Base-by-base conservation (phyloP, 2,113 vertebrate genomes). In the Gymnarchus niloticus region DNA sequence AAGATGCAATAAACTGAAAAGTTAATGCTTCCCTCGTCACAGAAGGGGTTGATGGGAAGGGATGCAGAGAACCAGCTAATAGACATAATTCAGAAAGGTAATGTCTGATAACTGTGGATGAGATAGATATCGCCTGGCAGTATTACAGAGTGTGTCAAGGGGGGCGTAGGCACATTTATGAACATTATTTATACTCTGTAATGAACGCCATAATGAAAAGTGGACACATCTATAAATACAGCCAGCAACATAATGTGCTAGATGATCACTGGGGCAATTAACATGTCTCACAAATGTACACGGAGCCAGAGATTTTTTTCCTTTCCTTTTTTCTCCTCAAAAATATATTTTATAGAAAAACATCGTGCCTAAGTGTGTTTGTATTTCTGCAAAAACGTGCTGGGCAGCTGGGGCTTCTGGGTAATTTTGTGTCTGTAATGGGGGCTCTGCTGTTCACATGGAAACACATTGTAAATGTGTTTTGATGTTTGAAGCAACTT, bases 141-240 rank as follows among this genome's bases (percentile, higher is more conserved):
- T 90, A 90, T 94, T 94, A 91, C 88, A 88, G 91, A 91, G 90
- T 87, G 89, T 91, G 92, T 91, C 86, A 86, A 89, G 87, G 89
- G 87, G 89, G 41, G 88, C 83, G 87, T 84, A 56, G 92, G 90
- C 94, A 94, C 94, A 92, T 95, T 95, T 93, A 95, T 85, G 88
- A 86, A 49, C 88, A 92, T 95, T 95, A 95, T 95, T 95, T 95
- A 95, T 94, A 89, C 87, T 84, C 89, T 44, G 87, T 94, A 95
- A 95, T 95, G 94, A 95, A 95, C 92, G 93, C 86, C 90, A 93
- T 95, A 94, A 95, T 95, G 93, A 94, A 95, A 95, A 95, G 94
- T 94, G 92, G 93, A 94, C 92, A 92, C 91, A 92, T 91, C 93
- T 91, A 95, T 95, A 95, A 95, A 95, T 95, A 95, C 94, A 90